Evolutionary conservation across 2,888 invertebrate genomes (phyloP), one percentile per base, ranked within the genome.

Genomic region (Euplexia lucipara): DNA sequence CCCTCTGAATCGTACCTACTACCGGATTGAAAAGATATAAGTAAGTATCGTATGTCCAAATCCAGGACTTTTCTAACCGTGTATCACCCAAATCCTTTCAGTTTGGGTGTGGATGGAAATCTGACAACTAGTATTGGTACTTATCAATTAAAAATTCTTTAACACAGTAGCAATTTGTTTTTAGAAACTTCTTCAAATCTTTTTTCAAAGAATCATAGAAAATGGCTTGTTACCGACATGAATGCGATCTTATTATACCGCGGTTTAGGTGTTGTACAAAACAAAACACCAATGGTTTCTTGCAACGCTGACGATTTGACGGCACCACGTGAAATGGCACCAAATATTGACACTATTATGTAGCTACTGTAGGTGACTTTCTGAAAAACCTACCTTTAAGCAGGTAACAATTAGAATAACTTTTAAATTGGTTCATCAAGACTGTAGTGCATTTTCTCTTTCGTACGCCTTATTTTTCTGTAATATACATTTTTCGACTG

Each of bases 271-370:
- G 30, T 66, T 65, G 51, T 16, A 54, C 26, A 45, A 51, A 51
- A 69, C 22, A 30, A 54, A 56, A 51, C 44, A 16, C 14, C 16
- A n/a, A 32, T 22, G 44, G 44, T 41, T 44, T 30, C 72, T 20
- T 39, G 32, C 22, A 32, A 41, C 10, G 34, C 30, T 44, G 45
- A 72, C 65, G 64, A 83, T 84, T 84, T 87, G 83, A 87, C 89
- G 69, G 84, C 79, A 83, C 79, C 80, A 65, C 67, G 88, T 83
- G 82, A 88, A 88, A 77, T 81, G 60, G 73, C 71, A 67, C 56
- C 83, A 87, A 89, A 90, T 81, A 88, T 86, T 86, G 70, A 78
- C 68, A 76, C 16, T 70, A 56, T 70, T n/a, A 57, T 47, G 63
- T 59, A 66, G 69, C 49, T 51, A 45, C 53, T 51, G 45, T 32